phyloP scores from a whole-genome alignment of 2,888 invertebrate species.

The Caenorhabditis auriculariae region DNA sequence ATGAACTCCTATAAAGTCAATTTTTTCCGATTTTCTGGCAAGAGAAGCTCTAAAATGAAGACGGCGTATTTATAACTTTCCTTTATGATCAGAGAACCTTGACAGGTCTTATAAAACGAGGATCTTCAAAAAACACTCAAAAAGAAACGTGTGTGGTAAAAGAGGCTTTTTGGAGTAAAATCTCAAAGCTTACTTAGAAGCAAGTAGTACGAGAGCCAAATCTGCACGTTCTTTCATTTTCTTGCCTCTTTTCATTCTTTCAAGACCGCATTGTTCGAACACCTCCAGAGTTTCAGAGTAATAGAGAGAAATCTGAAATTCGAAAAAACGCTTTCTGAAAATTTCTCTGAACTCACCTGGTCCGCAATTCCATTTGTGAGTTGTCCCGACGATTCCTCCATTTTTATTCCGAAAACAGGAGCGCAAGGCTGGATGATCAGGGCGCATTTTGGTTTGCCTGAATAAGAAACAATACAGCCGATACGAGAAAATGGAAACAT shows the following conservation, averaged over 20 bases:
- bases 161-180: too few relatives aligned
- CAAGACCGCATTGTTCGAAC: slow-evolving; percentile 32
- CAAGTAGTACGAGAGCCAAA: slow-evolving; percentile 71
- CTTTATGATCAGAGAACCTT: too few relatives aligned
- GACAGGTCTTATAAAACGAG: too few relatives aligned
- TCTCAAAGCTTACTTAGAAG: too few relatives aligned
- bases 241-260: slow-evolving; percentile 70
- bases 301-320: slow-evolving; percentile 27
- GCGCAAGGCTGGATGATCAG: slow-evolving; percentile 75
- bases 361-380: slow-evolving; percentile 31
- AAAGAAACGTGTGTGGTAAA: too few relatives aligned
- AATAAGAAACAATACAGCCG: too few relatives aligned
- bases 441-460: slow-evolving; percentile 30
- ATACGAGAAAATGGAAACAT: slow-evolving; percentile 62
- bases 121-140: too few relatives aligned
- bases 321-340: background rate
- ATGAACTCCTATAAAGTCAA: too few relatives aligned
- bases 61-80: too few relatives aligned
- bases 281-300: slow-evolving; percentile 20
- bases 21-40: too few relatives aligned
- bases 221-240: slow-evolving; percentile 76
- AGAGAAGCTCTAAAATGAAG: too few relatives aligned
- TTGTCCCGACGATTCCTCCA: slow-evolving; percentile 70
- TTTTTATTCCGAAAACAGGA: slow-evolving; percentile 73
- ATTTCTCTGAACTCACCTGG: slow-evolving; percentile 8